Conservation (phyloP, 2,113 vertebrate genomes). For the Naja naja region DNA sequence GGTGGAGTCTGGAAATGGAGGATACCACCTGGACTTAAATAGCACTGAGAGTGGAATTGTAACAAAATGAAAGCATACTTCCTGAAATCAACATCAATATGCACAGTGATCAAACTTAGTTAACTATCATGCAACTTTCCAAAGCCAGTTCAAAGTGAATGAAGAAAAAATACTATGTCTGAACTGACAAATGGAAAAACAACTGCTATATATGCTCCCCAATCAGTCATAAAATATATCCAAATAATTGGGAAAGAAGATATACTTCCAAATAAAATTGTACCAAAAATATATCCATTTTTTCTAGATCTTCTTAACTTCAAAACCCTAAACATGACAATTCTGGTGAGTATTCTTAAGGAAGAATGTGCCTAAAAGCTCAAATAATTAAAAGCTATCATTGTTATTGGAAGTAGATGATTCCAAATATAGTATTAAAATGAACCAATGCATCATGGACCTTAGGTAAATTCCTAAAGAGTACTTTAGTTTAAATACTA, state of each 20-base stretch:
- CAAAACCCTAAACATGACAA: background rate
- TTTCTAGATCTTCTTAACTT: background rate
- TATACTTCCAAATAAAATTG: background rate
- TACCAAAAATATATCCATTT: background rate
- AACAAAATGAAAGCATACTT: background rate
- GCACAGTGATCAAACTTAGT: background rate
- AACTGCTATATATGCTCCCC: background rate
- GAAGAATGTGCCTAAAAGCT: background rate
- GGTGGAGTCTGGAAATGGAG: too few species aligned
- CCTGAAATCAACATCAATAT: background rate
- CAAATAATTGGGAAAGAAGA: background rate
- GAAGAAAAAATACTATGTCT: background rate
- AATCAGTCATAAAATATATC: background rate
- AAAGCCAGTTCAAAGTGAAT: background rate
- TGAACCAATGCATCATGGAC: slow-evolving; percentile 2
- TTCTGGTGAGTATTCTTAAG: background rate
- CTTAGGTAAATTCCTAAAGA: slow-evolving; percentile 19
- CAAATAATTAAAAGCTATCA: background rate
- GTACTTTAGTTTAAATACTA: slow-evolving; percentile 32
- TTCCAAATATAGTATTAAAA: background rate
- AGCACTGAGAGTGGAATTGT: too few species aligned
- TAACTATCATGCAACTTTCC: background rate
- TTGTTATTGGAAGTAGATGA: background rate
- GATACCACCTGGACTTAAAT: too few species aligned
- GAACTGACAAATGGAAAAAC: background rate